Evolutionary conservation across 2,797 vertebrate genomes (phyloP).

Genomic region (Anisognathus igniventris): DNA sequence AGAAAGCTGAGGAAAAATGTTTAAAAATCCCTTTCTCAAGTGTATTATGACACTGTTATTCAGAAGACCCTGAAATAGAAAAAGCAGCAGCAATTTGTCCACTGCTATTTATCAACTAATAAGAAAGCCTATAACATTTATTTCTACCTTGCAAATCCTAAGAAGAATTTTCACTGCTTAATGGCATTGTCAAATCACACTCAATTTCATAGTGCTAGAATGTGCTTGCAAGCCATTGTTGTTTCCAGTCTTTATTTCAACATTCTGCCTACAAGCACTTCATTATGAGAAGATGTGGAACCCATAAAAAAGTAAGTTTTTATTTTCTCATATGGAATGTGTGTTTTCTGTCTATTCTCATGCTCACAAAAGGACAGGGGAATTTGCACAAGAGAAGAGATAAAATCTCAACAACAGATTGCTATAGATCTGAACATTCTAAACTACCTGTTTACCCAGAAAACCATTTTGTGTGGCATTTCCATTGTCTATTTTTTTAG

Average conservation of each 20-base stretch:
- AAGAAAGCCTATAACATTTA: not conserved
- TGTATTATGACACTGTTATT: not conserved
- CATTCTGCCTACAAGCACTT: not conserved
- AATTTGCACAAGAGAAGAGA: not conserved
- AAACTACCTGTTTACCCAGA: not conserved
- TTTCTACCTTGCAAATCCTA: not conserved
- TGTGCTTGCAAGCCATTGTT: not conserved
- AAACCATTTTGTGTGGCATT: not conserved
- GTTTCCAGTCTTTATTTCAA: not conserved
- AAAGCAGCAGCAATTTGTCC: not conserved
- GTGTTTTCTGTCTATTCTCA: not conserved
- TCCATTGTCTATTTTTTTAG: not conserved
- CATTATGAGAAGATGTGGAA: not conserved
- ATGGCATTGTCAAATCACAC: slow-evolving; percentile 6
- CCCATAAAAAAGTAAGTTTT: not conserved
- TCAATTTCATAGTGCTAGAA: not conserved
- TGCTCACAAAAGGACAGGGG: not conserved
- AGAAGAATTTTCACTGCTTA: not conserved
- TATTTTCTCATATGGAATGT: not conserved
- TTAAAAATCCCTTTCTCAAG: not conserved
- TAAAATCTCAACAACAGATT: not conserved
- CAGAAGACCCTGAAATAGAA: not conserved
- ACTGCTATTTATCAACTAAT: not conserved
- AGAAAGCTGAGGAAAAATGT: not conserved
- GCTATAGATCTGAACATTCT: not conserved